Percentiles rank a stretch among this genome's conserved stretches.
Conservation (phyloP, 1,140 invertebrate species). For the Galendromus occidentalis region DNA sequence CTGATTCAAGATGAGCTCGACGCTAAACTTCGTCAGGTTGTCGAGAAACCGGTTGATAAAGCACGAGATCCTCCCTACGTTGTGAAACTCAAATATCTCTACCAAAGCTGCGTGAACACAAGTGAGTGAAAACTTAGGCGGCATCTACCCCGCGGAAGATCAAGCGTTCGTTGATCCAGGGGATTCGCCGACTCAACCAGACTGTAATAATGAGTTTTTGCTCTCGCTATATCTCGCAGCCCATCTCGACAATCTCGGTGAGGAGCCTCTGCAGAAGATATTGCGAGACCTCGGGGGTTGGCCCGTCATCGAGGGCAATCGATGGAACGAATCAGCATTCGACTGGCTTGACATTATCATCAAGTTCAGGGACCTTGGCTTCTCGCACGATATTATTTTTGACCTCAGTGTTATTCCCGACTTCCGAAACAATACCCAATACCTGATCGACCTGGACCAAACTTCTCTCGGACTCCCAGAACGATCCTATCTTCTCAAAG, state of each 20-base stretch:
- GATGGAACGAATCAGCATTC: constrained; percentile 45
- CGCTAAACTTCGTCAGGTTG: constrained; percentile 49
- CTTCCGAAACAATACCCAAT: constrained; percentile 56
- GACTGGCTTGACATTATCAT: constrained; percentile 62
- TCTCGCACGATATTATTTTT: constrained; percentile 74
- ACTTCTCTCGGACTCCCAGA: constrained; percentile 57
- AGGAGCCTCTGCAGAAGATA: constrained; percentile 45
- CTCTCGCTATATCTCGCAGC: constrained; percentile 15
- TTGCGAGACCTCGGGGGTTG: constrained; percentile 62
- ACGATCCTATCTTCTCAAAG: constrained; percentile 69
- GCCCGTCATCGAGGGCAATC: constrained; percentile 57
- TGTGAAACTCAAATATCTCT: not conserved
- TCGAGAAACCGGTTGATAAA: constrained; percentile 40
- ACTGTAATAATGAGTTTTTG: not conserved
- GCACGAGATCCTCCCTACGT: not conserved
- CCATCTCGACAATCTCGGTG: constrained; percentile 31
- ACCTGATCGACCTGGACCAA: constrained; percentile 79
- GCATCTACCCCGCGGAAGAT: constrained; percentile 10
- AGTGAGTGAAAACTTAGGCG: constrained; percentile 39
- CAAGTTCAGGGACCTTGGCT: constrained; percentile 52
- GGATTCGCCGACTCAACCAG: too few species aligned
- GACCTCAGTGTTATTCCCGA: constrained; percentile 73
- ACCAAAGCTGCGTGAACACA: constrained; percentile 10
- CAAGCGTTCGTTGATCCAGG: constrained; percentile 11
- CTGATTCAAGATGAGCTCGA: constrained; percentile 55